A percentile compares a stretch with the other conserved stretches of the same genome.
Conservation (phyloP, 2,113 vertebrate species). For the Dicerorhinus sumatrensis region DNA sequence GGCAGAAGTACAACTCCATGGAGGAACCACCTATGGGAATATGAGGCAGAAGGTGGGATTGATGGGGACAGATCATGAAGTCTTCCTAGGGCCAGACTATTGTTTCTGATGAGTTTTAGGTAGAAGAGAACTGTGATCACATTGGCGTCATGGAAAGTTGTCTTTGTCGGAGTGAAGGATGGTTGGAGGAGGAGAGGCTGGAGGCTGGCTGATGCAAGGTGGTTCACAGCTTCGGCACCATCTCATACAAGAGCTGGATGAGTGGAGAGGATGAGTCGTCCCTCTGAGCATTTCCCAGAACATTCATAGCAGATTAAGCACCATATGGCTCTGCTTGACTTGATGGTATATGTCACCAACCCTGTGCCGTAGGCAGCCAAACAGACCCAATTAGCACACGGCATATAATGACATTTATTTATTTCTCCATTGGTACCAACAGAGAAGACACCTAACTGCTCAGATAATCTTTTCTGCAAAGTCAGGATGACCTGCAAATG, state of each 20-base stretch:
- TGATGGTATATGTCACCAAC: background rate
- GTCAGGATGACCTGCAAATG: background rate
- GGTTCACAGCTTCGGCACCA: background rate
- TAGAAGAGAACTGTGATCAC: background rate
- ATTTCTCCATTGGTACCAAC: background rate
- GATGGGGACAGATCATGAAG: background rate
- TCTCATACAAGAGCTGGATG: background rate
- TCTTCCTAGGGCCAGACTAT: background rate
- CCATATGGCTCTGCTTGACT: background rate
- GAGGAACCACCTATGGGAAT: background rate
- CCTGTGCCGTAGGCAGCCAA: background rate
- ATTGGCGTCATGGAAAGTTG: background rate
- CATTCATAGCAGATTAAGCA: background rate
- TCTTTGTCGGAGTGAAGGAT: background rate
- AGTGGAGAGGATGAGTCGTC: background rate
- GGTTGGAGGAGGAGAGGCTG: background rate
- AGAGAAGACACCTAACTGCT: background rate
- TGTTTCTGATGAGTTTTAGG: background rate
- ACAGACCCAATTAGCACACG: background rate
- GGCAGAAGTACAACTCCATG: background rate
- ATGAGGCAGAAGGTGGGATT: background rate
- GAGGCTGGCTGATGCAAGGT: background rate
- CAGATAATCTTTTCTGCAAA: slow-evolving; percentile 17
- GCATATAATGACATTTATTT: background rate
- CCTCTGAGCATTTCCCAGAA: background rate